These are phyloP conservation scores for Gastrophryne carolinensis DNA, from an alignment of 2,797 vertebrate genomes.

Conservation along the genomic window DNA sequence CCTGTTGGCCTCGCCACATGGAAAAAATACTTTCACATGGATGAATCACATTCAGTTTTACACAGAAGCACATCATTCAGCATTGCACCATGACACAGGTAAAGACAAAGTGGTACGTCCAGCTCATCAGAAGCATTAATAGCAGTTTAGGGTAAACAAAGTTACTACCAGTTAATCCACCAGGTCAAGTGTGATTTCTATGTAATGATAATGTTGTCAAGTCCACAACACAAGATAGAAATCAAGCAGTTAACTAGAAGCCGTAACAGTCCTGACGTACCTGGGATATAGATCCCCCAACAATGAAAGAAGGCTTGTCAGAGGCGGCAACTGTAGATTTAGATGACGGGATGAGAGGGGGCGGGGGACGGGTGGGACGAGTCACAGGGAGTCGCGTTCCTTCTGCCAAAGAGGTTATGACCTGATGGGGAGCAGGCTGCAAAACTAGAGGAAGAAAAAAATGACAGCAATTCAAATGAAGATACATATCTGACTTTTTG, in stretches of 20 bases:
- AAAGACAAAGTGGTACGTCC: not conserved
- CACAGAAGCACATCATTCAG: too few relatives aligned
- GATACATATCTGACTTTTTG: too few relatives aligned
- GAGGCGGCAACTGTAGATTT: slow-evolving; percentile 79
- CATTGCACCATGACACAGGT: not conserved
- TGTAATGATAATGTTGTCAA: too few relatives aligned
- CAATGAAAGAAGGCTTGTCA: slow-evolving; percentile 96
- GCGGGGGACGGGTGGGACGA: slow-evolving; percentile 88
- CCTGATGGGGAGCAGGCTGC: slow-evolving; percentile 88
- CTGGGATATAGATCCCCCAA: slow-evolving; percentile 97
- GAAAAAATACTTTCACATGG: too few relatives aligned
- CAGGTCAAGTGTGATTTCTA: not conserved
- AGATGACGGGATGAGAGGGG: slow-evolving; percentile 96
- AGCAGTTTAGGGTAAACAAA: too few relatives aligned
- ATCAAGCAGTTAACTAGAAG: too few relatives aligned
- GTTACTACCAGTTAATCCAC: not conserved
- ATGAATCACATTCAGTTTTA: too few relatives aligned
- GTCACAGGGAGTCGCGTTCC: slow-evolving; percentile 86
- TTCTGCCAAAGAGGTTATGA: slow-evolving; percentile 84
- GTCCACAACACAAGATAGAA: too few relatives aligned
- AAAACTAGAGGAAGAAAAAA: slow-evolving; percentile 69
- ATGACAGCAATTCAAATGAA: too few relatives aligned
- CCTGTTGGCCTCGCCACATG: too few relatives aligned
- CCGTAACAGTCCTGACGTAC: slow-evolving; percentile 60
- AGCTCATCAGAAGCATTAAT: too few relatives aligned